Evolutionary conservation across 2,797 vertebrate species (phyloP), one percentile per base, ranked within the genome.

Genomic region (Rhinatrema bivittatum): DNA sequence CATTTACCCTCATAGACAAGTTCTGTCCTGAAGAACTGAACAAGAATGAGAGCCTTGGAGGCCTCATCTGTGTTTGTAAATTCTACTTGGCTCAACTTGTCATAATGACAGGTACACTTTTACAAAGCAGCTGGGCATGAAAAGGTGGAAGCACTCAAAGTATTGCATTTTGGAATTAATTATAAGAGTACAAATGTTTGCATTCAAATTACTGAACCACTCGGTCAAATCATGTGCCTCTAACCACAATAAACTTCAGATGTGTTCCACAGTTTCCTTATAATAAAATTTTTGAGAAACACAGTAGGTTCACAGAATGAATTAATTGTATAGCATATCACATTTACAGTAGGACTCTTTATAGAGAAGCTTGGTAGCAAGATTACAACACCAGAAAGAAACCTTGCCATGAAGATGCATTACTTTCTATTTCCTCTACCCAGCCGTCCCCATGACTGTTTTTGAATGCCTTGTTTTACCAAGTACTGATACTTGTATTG

Each of bases 31-130:
- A 72, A 66, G 60, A 18, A 7, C 43, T 49, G 41, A 53, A 55
- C 32, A 72, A 32, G 47, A 51, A 50, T 56, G 38, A 54, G 36
- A 68, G 56, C 55, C 56, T 71, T 40, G 41, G 41, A 65, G 64
- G 68, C 44, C 65, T 56, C 51, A 38, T 29, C 39, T 46, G 23
- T 54, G 70, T 56, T 66, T 34, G 35, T 47, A n/a, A 65, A 39
- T 16, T 32, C 36, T 70, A 58, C 60, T 56, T 76, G 69, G 62
- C 68, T 65, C 46, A 60, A 62, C 62, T 70, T 76, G 62, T 65
- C 60, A 29, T 29, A n/a, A 59, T 47, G 47, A 49, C 47, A 46
- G 46, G 11, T 18, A 16, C 13, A 29, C 31, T 39, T 59, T 23
- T 54, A 42, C 60, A 39, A 53, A 50, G 24, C 3, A 18, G 39